Conservation (phyloP, 2,888 invertebrate genomes). For the Conus canariensis region DNA sequence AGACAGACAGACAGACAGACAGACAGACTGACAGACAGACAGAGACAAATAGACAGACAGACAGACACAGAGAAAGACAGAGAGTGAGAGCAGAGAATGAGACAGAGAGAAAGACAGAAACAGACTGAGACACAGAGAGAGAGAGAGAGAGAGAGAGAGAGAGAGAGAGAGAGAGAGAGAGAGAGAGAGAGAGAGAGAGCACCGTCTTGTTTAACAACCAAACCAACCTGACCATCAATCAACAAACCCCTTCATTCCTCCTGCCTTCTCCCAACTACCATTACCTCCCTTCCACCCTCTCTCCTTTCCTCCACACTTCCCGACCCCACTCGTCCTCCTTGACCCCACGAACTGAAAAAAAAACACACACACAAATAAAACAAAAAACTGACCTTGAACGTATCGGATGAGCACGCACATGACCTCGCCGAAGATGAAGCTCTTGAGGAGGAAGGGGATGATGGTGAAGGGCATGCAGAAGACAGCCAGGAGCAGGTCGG, state of each 20-base stretch:
- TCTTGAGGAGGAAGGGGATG: slow-evolving; percentile 84
- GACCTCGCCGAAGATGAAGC: slow-evolving; percentile 87
- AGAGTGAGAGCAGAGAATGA: too few species aligned
- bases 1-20: too few species aligned
- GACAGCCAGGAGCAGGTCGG: slow-evolving; percentile 89
- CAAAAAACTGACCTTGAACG: slow-evolving; percentile 84
- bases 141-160: too few species aligned
- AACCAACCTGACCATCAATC: not conserved
- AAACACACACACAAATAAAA: not conserved
- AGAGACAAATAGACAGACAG: too few species aligned
- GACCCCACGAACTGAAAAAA: not conserved
- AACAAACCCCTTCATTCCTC: not conserved
- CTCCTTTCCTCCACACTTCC: not conserved
- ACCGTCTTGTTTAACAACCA: too few species aligned
- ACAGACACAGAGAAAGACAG: too few species aligned
- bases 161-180: too few species aligned
- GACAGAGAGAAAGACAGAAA: too few species aligned
- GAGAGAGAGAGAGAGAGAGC: too few species aligned
- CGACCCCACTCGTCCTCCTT: not conserved
- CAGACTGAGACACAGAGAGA: too few species aligned
- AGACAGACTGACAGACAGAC: too few species aligned
- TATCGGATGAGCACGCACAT: slow-evolving; percentile 88
- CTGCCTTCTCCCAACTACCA: not conserved
- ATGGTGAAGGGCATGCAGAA: slow-evolving; percentile 90
- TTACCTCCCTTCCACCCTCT: too few species aligned